phyloP scores from a whole-genome alignment of 35 echinoderm and acorn worm species.

The Apostichopus californicus region DNA sequence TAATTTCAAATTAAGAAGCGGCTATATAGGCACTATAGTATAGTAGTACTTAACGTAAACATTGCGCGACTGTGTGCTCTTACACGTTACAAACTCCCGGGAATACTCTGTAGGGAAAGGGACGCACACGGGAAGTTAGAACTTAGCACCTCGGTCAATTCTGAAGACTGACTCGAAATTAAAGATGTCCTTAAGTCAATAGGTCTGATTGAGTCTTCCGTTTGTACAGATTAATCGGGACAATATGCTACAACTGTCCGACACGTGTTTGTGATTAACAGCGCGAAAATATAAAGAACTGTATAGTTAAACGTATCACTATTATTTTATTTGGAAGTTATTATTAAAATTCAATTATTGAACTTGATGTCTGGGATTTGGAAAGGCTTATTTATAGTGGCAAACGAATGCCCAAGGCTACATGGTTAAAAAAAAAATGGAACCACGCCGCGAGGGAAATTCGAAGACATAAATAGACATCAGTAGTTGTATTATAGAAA shows the following conservation, averaged over 20 bases:
- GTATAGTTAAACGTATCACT: not conserved
- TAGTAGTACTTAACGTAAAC: conserved; percentile 16
- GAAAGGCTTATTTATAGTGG: not conserved
- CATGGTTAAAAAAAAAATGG: not conserved
- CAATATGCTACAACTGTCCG: not conserved
- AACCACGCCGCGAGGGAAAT: no score
- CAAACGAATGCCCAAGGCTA: not conserved
- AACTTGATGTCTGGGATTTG: not conserved
- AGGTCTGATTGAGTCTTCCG: not conserved
- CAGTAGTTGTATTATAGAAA: no score
- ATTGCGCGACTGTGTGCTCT: not conserved
- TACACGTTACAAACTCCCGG: not conserved
- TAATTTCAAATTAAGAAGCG: not conserved
- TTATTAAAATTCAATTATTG: not conserved
- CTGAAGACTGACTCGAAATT: not conserved
- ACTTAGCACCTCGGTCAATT: conserved; percentile 17
- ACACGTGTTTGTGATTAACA: conserved; percentile 7
- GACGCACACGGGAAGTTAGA: conserved; percentile 6
- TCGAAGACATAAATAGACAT: no score
- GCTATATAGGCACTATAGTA: conserved; percentile 15
- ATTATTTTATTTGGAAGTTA: not conserved
- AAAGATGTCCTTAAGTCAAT: conserved; percentile 9
- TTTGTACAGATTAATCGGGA: not conserved
- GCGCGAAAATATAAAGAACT: not conserved
- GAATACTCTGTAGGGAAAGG: conserved; percentile 13